Conservation (phyloP, 2,113 vertebrate genomes). For the Myanophis thanlyinensis region DNA sequence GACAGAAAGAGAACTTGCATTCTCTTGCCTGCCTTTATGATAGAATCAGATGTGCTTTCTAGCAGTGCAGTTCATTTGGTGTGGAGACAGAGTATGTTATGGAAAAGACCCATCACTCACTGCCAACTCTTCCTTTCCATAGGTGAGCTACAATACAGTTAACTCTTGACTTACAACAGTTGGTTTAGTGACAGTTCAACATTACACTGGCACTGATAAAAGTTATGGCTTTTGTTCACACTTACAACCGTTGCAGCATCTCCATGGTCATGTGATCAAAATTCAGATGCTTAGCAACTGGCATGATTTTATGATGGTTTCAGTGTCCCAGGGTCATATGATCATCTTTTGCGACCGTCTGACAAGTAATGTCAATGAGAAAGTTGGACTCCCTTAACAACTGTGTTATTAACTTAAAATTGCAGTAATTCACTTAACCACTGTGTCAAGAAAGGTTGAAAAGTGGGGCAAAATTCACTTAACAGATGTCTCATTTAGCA, state of each 20-base stretch:
- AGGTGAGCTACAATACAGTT: neutral
- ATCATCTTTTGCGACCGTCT: neutral
- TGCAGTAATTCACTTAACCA: neutral
- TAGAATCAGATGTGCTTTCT: neutral
- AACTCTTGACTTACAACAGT: neutral
- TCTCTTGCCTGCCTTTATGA: too few species aligned
- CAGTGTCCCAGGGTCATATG: neutral
- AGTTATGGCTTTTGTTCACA: neutral
- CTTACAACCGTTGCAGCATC: too few species aligned
- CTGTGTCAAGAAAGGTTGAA: neutral
- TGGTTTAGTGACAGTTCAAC: neutral
- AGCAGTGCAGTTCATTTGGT: neutral
- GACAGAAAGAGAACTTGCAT: too few species aligned
- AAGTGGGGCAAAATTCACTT: neutral
- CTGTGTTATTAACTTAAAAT: neutral
- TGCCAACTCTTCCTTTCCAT: neutral
- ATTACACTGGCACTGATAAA: neutral
- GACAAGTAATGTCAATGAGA: neutral
- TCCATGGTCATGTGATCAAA: neutral
- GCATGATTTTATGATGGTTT: neutral
- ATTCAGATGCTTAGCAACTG: neutral
- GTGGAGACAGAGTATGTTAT: neutral
- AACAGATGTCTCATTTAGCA: neutral
- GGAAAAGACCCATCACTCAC: neutral
- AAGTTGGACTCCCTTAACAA: neutral